Base-by-base conservation (phyloP, 2,888 invertebrate genomes). In the Stramonita haemastoma region DNA sequence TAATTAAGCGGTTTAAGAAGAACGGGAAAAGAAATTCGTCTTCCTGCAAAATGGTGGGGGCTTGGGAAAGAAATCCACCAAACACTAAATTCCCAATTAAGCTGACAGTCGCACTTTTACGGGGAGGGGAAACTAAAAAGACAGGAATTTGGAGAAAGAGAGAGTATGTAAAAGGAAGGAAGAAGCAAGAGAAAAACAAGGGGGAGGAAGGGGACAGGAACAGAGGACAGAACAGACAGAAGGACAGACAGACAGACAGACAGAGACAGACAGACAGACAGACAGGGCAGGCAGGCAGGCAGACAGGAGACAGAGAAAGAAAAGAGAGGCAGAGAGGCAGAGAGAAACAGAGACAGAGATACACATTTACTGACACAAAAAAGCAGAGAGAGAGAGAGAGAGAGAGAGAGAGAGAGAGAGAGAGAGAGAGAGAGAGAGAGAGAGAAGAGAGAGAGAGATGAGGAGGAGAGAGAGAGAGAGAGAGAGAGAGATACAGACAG, bases 1-100 rank as follows among this genome's bases (percentile, higher is more conserved):
- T 46, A 46, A 46, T 8, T 46, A 46, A 46, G 46, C 2, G 46
- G 46, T 46, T 46, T 46, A 46, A 46, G 46, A 46, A 46, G 46
- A 46, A 46, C 46, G 46, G n/a, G 26, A 73, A 13, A 0, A 17
- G 8, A 8, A 11, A 32, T 15, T 32, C 15, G 1, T 79, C 32
- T 32, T 79, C 19, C 77, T 32, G 15, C 17, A 79, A 79, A 15
- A 15, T 13, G 32, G 13, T 32, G 77, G 32, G 26, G 17, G 32
- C 77, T 32, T 79, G 77, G 77, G 77, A 79, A 79, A 79, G 32
- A 8, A 73, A 79, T 34, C 77, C 13, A 19, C 29, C 77, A 79
- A 79, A 79, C 77, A 79, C 77, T 79, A 79, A 79, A 79, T 79
- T 26, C 32, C 13, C 77, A 79, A 32, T 79, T 79, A 79, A 32